phyloP scores from a whole-genome alignment of 2,888 invertebrate genomes.

The Cheilosia scutellata region DNA sequence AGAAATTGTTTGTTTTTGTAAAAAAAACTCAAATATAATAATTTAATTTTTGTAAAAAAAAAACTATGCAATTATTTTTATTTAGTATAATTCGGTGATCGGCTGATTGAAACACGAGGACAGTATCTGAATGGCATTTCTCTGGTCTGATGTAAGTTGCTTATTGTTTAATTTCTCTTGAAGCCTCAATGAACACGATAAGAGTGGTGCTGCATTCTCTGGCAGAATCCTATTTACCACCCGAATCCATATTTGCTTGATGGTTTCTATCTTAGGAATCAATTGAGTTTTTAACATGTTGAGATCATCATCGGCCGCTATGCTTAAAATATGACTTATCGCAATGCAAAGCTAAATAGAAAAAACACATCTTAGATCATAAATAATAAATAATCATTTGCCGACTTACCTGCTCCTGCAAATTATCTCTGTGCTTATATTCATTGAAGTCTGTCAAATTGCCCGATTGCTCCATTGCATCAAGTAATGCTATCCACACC shows the following conservation, averaged over 20 bases:
- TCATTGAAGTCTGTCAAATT: conserved; percentile 92
- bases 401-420: conserved; percentile 90
- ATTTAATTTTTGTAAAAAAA: conserved; percentile 25
- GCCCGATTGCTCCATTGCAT: conserved; percentile 91
- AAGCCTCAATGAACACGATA: conserved; percentile 78
- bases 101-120: conserved; percentile 76
- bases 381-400: not conserved
- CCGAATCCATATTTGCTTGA: conserved; percentile 81
- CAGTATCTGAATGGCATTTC: conserved; percentile 76
- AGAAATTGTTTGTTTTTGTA: not conserved
- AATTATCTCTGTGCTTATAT: conserved; percentile 92
- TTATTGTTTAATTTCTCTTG: conserved; percentile 70
- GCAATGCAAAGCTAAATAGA: conserved; percentile 89
- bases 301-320: conserved; percentile 87
- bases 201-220: conserved; percentile 81
- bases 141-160: conserved; percentile 73
- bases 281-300: conserved; percentile 83
- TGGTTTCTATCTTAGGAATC: conserved; percentile 79
- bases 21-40: conserved; percentile 8
- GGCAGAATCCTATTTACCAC: conserved; percentile 83
- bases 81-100: conserved; percentile 66
- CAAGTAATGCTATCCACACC: conserved; percentile 90
- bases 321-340: conserved; percentile 88
- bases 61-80: not conserved
- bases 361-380: not conserved